phyloP scores from a whole-genome alignment of 2,797 vertebrate genomes.

The Poeciliopsis presidionis region DNA sequence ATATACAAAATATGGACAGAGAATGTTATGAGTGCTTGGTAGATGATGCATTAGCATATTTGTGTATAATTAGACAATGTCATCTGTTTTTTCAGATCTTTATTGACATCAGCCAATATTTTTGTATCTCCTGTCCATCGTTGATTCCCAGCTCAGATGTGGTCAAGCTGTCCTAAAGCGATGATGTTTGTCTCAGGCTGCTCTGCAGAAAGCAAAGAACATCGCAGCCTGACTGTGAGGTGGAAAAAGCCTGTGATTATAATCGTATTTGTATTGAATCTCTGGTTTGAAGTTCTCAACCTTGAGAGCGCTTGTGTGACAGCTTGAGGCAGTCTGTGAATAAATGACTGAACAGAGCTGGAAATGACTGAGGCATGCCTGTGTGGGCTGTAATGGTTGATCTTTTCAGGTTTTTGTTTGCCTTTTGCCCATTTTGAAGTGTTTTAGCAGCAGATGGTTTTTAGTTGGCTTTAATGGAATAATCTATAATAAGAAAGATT shows the following conservation, averaged over 20 bases:
- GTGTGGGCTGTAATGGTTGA: constrained; percentile 4
- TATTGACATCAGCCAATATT: not conserved
- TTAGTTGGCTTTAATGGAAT: not conserved
- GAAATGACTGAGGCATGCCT: not conserved
- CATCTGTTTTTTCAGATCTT: not conserved
- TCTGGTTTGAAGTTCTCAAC: constrained; percentile 5
- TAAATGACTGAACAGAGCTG: constrained; percentile 20
- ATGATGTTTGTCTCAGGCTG: not conserved
- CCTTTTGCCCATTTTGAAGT: constrained; percentile 1
- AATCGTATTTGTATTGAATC: constrained; percentile 14
- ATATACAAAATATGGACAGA: not conserved
- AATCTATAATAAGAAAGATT: not conserved
- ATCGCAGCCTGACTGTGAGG: not conserved
- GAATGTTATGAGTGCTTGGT: not conserved
- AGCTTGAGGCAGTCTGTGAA: constrained; percentile 23
- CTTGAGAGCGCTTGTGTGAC: constrained; percentile 6
- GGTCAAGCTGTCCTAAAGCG: not conserved
- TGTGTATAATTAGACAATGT: not conserved
- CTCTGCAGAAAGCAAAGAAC: not conserved
- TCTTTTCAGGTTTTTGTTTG: constrained; percentile 29
- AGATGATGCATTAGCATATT: not conserved
- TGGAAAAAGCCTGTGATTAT: constrained; percentile 15
- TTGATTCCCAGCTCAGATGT: not conserved
- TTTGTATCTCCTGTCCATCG: not conserved
- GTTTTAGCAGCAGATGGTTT: constrained; percentile 4